Evolutionary conservation across 2,113 vertebrate species (phyloP), one percentile per base, ranked within the genome.

Genomic region (Uria lomvia): DNA sequence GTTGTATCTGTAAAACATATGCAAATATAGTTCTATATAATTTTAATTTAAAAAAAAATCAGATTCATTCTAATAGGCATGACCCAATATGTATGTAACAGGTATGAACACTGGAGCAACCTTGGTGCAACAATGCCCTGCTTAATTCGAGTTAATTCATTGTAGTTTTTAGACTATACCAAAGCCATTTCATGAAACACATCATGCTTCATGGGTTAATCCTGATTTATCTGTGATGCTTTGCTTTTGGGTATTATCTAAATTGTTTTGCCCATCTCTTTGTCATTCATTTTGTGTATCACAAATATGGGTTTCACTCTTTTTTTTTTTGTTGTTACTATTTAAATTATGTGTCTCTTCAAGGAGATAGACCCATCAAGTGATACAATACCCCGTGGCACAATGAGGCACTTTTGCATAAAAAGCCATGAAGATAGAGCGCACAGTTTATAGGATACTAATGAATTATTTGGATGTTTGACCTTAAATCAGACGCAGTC

Each of bases 181-280:
- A 62, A 77, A 95, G 77, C 91, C 62, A 82, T 92, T 96, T 91
- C 62, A 36, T 88, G 77, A 95, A 94, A 85, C 21, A 65, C 49
- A 75, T 78, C 36, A 53, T 91, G 91, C 66, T 95, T 84, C 94
- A 78, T 86, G 91, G 84, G 74, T 96, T 94, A 96, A 95, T 97
- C 89, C 95, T 92, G 89, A 90, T 90, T 96, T 96, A 94, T 45
- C 78, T 88, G 71, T 66, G 81, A 73, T 9, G 81, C 84, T 91
- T 94, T 96, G 71, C 50, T 94, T 92, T 95, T 73, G 38, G 38
- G 70, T 89, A 94, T 95, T 96, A 96, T 91, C 87, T 91, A 82
- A 94, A 94, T 97, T 94, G 88, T 90, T 96, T 95, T 91, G 59
- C 55, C 91, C 59, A 77, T 84, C 59, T 84, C 71, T 82, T 85